Conservation (phyloP, 2,888 invertebrate genomes). For the Acronicta leporina region DNA sequence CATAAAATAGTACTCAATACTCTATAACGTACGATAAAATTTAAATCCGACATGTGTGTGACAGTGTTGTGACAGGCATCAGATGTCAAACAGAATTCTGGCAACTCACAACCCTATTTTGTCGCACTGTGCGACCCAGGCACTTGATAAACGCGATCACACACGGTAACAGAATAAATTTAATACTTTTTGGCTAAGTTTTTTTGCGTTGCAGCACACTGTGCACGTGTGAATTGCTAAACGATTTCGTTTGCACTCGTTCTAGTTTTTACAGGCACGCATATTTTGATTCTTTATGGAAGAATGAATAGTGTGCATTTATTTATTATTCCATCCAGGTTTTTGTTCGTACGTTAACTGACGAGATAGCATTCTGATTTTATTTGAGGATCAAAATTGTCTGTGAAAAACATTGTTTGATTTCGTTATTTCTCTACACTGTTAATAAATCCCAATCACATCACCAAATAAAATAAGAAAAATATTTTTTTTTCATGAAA, state of each 20-base stretch:
- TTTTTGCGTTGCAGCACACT: slow-evolving; percentile 34
- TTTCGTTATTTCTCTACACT: neutral
- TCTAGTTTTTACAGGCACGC: slow-evolving; percentile 23
- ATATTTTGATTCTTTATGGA: slow-evolving; percentile 24
- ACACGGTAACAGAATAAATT: slow-evolving; percentile 49
- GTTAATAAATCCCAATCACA: no score
- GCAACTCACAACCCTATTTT: slow-evolving; percentile 50
- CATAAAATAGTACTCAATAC: slow-evolving; percentile 46
- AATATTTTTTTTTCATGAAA: no score
- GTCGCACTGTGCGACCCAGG: slow-evolving; percentile 36
- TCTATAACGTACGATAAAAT: slow-evolving; percentile 49
- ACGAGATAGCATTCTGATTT: neutral
- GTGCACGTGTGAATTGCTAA: slow-evolving; percentile 50
- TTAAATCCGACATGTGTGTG: slow-evolving; percentile 53
- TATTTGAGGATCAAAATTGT: neutral
- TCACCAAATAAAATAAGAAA: no score
- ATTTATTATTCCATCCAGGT: slow-evolving; percentile 16
- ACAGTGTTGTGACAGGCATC: slow-evolving; percentile 56
- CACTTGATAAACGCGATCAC: slow-evolving; percentile 51
- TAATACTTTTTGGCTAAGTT: slow-evolving; percentile 43
- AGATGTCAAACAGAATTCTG: slow-evolving; percentile 49
- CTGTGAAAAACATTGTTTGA: neutral
- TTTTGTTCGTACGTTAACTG: neutral
- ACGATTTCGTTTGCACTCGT: slow-evolving; percentile 34
- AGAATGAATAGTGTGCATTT: slow-evolving; percentile 18